Base-by-base conservation (phyloP, 2,113 vertebrate genomes). In the Acrocephalus arundinaceus region DNA sequence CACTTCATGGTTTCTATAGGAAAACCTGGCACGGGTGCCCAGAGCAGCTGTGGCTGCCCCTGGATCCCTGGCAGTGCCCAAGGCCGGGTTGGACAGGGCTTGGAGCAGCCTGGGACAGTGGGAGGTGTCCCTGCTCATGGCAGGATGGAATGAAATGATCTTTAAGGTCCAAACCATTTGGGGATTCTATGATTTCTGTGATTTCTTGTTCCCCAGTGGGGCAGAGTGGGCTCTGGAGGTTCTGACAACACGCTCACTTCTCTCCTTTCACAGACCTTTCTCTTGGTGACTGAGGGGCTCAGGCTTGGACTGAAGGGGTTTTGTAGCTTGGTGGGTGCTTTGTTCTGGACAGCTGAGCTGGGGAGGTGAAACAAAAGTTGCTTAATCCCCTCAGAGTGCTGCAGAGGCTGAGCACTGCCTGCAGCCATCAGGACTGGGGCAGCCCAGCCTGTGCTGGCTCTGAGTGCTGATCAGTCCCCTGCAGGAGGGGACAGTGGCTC, bases 371-470 rank as follows among this genome's bases (percentile, higher is more conserved):
- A 95, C 80, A 85, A 88, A 92, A 95, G 86, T 93, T 91, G 78
- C n/a, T 92, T 97, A 94, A 97, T 95, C 91, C 96, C 71, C 85
- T 94, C n/a, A 15, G 72, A 45, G 35, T 52, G 84, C 80, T 82
- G 89, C 10, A 2, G 37, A 49, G 63, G 20, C 74, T 62, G 23
- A 52, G 78, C 9, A 4, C 52, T 63, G 93, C 72, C 87, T 4
- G 39, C 65, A 52, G 85, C 43, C 74, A 4, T 6, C n/a, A 2
- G 70, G 58, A 43, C 81, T 85, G 10, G 7, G 75, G 63, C 84
- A 45, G 93, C 78, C 85, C 59, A 19, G 35, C 17, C 54, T 58
- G 63, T 2, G 48, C 92, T 33, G 35, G 9, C 65, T 48, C 82
- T 5, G 52, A 46, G 73, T 23, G 4, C 80, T 92, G 77, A 54